Conservation (phyloP, 2,113 vertebrate genomes). For the Alligator mississippiensis region DNA sequence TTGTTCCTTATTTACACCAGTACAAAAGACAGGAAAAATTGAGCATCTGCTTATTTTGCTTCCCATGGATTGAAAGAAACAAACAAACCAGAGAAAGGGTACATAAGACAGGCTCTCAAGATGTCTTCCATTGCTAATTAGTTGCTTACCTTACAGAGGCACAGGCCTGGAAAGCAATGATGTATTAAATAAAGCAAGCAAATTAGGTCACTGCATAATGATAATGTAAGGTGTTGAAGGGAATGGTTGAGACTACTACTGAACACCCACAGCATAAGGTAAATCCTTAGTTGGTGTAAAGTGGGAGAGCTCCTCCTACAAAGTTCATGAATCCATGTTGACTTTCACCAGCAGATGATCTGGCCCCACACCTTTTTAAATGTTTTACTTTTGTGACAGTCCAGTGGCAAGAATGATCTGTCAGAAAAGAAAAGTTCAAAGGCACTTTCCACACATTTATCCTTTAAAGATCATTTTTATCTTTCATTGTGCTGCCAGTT, state of each 20-base stretch:
- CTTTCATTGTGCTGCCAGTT: neutral
- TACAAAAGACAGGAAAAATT: neutral
- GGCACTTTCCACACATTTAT: neutral
- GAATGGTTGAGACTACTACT: neutral
- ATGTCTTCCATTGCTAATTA: neutral
- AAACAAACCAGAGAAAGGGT: neutral
- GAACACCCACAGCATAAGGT: neutral
- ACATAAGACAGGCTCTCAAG: neutral
- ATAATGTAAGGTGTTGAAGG: neutral
- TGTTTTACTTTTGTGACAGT: neutral
- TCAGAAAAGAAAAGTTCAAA: constrained; percentile 20
- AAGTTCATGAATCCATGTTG: neutral
- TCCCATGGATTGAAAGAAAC: neutral
- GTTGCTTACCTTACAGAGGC: neutral
- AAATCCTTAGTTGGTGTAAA: neutral
- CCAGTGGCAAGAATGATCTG: neutral
- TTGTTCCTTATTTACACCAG: too few relatives aligned
- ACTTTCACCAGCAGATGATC: neutral
- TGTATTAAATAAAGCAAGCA: too few relatives aligned
- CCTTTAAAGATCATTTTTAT: constrained; percentile 9
- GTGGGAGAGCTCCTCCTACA: neutral
- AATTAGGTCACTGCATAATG: neutral
- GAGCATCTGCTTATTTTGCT: neutral
- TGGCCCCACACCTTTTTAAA: neutral
- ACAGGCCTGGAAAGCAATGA: neutral